Conservation (phyloP, 2,888 invertebrate species). For the Baccha elongata region DNA sequence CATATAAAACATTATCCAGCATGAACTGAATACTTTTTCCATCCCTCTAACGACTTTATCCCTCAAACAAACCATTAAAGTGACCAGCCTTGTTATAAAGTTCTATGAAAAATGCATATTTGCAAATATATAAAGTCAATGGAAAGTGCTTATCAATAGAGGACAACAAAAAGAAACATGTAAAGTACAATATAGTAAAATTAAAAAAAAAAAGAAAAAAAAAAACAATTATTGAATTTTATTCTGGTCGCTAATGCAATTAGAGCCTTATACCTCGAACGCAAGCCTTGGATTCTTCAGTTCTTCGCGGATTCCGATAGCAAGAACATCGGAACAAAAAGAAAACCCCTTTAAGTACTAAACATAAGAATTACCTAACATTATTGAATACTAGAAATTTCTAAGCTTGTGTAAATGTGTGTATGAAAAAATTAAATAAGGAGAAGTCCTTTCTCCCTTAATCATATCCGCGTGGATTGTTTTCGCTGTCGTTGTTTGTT, state of each 20-base stretch:
- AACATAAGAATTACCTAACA: constrained; percentile 40
- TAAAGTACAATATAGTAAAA: not conserved
- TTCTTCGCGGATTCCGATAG: constrained; percentile 80
- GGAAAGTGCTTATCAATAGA: constrained; percentile 11
- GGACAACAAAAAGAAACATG: not conserved
- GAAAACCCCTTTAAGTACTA: constrained; percentile 11
- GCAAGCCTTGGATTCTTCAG: constrained; percentile 76
- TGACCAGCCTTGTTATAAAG: constrained; percentile 34
- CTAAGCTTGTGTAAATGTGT: constrained; percentile 17
- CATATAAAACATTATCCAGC: no score
- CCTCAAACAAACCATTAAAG: not conserved
- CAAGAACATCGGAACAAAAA: constrained; percentile 76
- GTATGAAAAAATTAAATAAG: constrained; percentile 26
- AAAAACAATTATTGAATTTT: constrained; percentile 71
- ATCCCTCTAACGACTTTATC: constrained; percentile 4
- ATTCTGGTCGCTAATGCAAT: constrained; percentile 80
- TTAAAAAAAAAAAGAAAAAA: constrained; percentile 7
- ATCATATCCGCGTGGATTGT: constrained; percentile 34
- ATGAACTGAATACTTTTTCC: no score
- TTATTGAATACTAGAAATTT: constrained; percentile 37
- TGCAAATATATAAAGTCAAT: constrained; percentile 56
- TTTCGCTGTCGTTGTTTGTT: constrained; percentile 30
- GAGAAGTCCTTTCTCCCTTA: constrained; percentile 54
- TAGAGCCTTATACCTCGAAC: constrained; percentile 79
- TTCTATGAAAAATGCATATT: constrained; percentile 57